Base-by-base conservation (phyloP, 2,113 vertebrate genomes). In the Peromyscus maniculatus region DNA sequence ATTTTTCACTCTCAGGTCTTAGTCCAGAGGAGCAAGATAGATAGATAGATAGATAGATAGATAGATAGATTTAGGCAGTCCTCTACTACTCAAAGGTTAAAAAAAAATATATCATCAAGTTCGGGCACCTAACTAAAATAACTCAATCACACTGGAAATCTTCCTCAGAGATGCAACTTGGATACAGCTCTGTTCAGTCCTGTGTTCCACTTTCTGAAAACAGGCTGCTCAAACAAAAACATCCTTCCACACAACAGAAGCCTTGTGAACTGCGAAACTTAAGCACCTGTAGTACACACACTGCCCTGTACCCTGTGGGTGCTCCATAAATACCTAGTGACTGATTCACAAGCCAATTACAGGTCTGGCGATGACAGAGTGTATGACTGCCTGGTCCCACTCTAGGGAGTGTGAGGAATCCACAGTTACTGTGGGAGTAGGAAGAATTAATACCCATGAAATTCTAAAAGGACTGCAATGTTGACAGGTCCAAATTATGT, bases 311-410 rank as follows among this genome's bases (percentile, higher is more conserved):
- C 69, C 46, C 75, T 72, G 64, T 72, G 93, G 89, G n/a, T 82
- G 59, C 71, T 36, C 36, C 96, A 33, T 75, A 95, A 96, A 97
- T 91, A 90, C 80, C 74, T 31, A 1, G 31, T 1, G 31, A 90
- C 95, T 95, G 94, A 95, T 82, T 93, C 96, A 93, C 71, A 39
- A 11, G 69, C 64, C 94, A 94, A 49, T 84, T 77, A 87, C 39
- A 72, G 46, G 62, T 59, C 96, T 67, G 57, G 69, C 67, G 36
- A 75, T 71, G 71, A 93, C 24, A 55, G 57, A 64, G 43, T 55
- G 10, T 64, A 22, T n/a, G 31, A 62, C 95, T n/a, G 84, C 52
- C 66, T 49, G 80, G 57, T 21, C 80, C 92, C 80, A 91, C 96
- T 86, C 71, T 71, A 46, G 64, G 75, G 46, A 89, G 89, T 36